Base-by-base conservation (phyloP, 2,113 vertebrate species). In the Numida meleagris region DNA sequence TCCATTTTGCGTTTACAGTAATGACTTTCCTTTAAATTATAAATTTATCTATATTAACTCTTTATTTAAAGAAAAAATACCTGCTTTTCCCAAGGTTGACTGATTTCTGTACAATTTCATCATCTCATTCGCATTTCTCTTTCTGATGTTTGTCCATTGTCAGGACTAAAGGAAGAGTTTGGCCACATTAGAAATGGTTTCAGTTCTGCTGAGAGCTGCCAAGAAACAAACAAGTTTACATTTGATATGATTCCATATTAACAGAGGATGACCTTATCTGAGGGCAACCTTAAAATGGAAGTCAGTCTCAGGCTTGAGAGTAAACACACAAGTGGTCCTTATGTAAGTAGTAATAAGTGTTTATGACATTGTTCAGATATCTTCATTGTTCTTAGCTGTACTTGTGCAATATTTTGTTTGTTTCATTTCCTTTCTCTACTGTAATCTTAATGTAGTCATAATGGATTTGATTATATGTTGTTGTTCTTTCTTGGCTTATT, bases 381-480 rank as follows among this genome's bases (percentile, higher is more conserved):
- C 81, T 85, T 91, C 91, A 94, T 91, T 96, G 89, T 92, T 94
- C 81, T 70, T 82, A 85, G 91, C 78, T 62, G 45, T 34, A 82
- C 84, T 95, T 86, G 61, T 95, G 89, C 78, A 96, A 89, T 79
- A 92, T 95, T 93, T 59, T 90, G 51, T 95, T 95, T 92, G 86
- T 91, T 94, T 94, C 82, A 92, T 94, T 96, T 96, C 89, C 83
- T 89, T 95, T 94, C 58, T 94, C 48, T 87, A 84, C 92, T 94
- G 86, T 95, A 95, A 94, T 89, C 83, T 93, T 93, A 95, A 94
- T 87, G 74, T 65, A 94, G 62, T 65, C 81, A 53, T 89, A 93
- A 90, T 79, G 89, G 90, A 89, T 90, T 88, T 96, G 92, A 96
- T 94, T 96, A 76, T 43, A 92, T 61, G 77, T 90, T 96, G 83